Base-by-base conservation (phyloP, 2,113 vertebrate species). In the Gambusia holbrooki region DNA sequence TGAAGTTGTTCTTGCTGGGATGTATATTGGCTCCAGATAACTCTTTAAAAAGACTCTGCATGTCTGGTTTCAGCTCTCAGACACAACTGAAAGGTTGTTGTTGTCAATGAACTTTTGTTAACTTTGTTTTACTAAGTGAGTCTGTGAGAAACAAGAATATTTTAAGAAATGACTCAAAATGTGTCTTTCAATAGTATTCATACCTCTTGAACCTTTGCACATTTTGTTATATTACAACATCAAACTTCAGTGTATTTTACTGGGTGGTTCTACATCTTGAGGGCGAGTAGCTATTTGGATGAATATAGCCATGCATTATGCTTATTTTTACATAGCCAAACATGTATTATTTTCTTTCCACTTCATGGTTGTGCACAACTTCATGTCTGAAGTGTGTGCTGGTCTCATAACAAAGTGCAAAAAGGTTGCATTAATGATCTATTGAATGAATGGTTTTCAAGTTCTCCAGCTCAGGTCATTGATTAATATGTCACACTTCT, bases 11-110 rank as follows among this genome's bases (percentile, higher is more conserved):
- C 70, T 79, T 62, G 73, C 85, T 81, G 67, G 51, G 76, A 61
- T 71, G 87, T 71, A 86, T 90, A 88, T 88, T 86, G 72, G 79
- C 77, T 81, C 45, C 27, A 79, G 74, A 79, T 73, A 84, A 81
- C 80, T 69, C 73, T 90, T 89, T 69, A 88, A 89, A 91, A 85
- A 15, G 14, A 4, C 40, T 37, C 72, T 78, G 67, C 76, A 74
- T 54, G 81, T 72, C 80, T 83, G 79, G 45, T 71, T 77, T 77
- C 67, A 11, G 51, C 10, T 37, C 71, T 71, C 66, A 19, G 72
- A 40, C 61, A 85, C 69, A 84, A 80, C 78, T 82, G 66, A 82
- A 71, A 88, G 35, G 40, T 71, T 83, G 54, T 29, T 0, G 22
- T 45, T 79, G 84, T 84, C 79, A 84, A 86, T 85, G 63, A 73